phyloP scores from a whole-genome alignment of 1,140 invertebrate species.

The Lordiphosa collinella region DNA sequence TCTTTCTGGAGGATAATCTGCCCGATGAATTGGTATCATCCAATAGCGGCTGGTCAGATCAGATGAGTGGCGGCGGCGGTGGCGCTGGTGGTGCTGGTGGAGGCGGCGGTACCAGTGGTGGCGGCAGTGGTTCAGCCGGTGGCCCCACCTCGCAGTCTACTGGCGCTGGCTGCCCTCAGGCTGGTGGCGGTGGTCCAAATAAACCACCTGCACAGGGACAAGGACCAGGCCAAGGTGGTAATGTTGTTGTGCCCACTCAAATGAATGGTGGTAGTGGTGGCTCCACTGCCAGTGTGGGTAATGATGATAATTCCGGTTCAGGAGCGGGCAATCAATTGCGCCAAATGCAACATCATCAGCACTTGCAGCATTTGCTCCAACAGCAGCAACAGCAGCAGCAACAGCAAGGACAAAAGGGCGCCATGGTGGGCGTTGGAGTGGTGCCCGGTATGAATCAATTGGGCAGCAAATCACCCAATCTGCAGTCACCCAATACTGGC shows the following conservation, averaged over 20 bases:
- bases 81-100: constrained; percentile 84
- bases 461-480: constrained; percentile 88
- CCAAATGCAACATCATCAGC: constrained; percentile 81
- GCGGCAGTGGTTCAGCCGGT: constrained; percentile 2
- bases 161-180: constrained; percentile 11
- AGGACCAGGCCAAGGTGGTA: constrained; percentile 83
- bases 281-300: constrained; percentile 74
- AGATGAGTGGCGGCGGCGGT: constrained; percentile 81
- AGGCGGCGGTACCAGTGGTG: constrained; percentile 82
- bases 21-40: constrained; percentile 93
- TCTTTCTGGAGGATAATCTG: constrained; percentile 94
- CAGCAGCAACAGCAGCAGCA: constrained; percentile 53
- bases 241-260: constrained; percentile 80
- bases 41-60: constrained; percentile 84
- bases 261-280: constrained; percentile 84
- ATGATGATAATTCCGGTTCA: constrained; percentile 78
- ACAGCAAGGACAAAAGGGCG: constrained; percentile 84
- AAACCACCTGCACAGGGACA: constrained; percentile 86
- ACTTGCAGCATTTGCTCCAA: constrained; percentile 73
- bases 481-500: constrained; percentile 89
- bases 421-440: constrained; percentile 81
- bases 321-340: constrained; percentile 54
- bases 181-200: constrained; percentile 57
- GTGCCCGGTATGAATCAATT: constrained; percentile 85
- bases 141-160: no score